Base-by-base conservation (phyloP, 2,797 vertebrate genomes). In the Propithecus deckenii region DNA sequence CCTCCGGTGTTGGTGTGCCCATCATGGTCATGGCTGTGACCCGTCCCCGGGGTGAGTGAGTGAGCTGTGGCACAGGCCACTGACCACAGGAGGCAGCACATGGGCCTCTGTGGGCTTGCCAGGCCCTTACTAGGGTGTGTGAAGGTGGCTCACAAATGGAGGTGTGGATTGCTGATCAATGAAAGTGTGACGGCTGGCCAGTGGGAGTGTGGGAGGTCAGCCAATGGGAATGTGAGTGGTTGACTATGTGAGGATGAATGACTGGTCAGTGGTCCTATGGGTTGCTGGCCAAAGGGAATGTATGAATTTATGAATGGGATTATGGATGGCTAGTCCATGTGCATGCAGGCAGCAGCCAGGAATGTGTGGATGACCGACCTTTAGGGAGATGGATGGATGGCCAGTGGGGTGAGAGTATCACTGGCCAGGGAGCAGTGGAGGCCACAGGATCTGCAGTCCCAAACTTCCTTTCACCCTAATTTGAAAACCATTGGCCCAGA, bases 21-120 rank as follows among this genome's bases (percentile, higher is more conserved):
- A 99, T 99, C 97, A 99, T 99, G 99, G 96, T 99, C 96, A 99
- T 99, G 99, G 99, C 99, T 0, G 99, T 99, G 96, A 99, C 99
- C 94, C 99, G 98, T 88, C 97, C 98, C n/a, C 99, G 98, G 98
- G 99, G 99, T 99, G 97, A 98, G 99, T 98, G 80, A 90, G 35
- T 46, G 25, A 30, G 57, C 14, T 0, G 5, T 57, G 46, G 17
- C 5, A 8, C 2, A 52, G 89, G 35, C 48, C 55, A 67, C 80
- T 65, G 80, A 52, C 35, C 52, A 6, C 28, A 43, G 74, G 69
- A 52, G 50, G 65, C 72, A n/a, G 41, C 80, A 35, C 18, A 3
- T 2, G n/a, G 69, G 48, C n/a, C 61, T 84, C 23, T 43, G 63
- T 32, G 92, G 65, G 74, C 38, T 52, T 59, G n/a, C 6, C 43